Evolutionary conservation across 2,797 vertebrate species (phyloP), one percentile per base, ranked within the genome.

Genomic region (Esox lucius): DNA sequence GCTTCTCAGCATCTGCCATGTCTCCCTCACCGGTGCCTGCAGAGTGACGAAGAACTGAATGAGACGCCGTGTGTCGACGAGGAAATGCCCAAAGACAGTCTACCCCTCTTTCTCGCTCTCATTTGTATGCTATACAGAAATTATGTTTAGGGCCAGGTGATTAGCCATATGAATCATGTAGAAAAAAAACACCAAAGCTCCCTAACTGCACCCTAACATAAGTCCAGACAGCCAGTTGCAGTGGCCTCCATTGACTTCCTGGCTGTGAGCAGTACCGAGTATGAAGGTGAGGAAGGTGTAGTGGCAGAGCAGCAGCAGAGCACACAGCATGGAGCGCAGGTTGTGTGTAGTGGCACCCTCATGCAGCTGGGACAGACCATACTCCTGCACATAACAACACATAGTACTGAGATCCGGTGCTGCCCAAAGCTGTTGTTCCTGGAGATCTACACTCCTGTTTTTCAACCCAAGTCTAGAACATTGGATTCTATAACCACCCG

Each of bases 211-310:
- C 42, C 9, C 12, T 46, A 46, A 46, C 12, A 7, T 9, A 59
- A 9, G n/a, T 22, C 53, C 19, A 0, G 22, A 56, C 53, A 56
- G 53, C 53, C 51, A 24, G 24, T 22, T 12, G 11, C 61, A 22
- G 56, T 13, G 56, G 11, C 19, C 56, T 61, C 56, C 22, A 24
- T 12, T 61, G n/a, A 61, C 56, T 61, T 61, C 56, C 56, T 11
- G 56, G 9, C 24, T 9, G 28, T 51, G 51, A 12, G 53, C 35
- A n/a, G 80, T 89, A 96, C 95, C 95, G 33, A 96, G 89, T 69
- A 96, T 93, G 86, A 96, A 95, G 2, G 92, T 94, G 80, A 96
- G 92, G 77, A 96, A 95, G 71, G 95, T 96, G 86, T 96, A 93
- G 87, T 95, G 95, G 80, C 95, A 95, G 74, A 96, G 95, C 74